These are phyloP conservation scores for Grapholita molesta DNA, from an alignment of 1,140 invertebrate species.

Conservation along the genomic window DNA sequence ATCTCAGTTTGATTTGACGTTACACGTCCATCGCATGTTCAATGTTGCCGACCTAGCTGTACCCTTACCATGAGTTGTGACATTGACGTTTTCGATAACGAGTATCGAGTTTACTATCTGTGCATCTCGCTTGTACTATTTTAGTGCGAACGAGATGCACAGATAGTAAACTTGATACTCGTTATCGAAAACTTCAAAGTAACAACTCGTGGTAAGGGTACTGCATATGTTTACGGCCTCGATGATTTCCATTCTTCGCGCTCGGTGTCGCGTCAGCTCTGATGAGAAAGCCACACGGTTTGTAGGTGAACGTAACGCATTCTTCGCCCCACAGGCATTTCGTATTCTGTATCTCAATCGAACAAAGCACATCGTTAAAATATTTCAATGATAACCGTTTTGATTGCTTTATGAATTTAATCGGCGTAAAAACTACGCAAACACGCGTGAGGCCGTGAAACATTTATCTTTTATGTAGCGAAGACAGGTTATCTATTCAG, in stretches of 20 bases:
- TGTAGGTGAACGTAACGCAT: constrained; percentile 31
- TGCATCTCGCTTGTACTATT: no score
- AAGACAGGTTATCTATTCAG: neutral
- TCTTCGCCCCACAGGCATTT: constrained; percentile 27
- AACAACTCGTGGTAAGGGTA: no score
- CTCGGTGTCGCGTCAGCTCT: constrained; percentile 30
- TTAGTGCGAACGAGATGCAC: no score
- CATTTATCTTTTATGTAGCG: constrained; percentile 2
- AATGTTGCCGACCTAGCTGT: neutral
- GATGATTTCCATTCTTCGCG: constrained; percentile 49
- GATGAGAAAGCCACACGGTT: constrained; percentile 37
- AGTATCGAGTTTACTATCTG: no score
- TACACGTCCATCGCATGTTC: neutral
- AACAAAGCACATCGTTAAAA: constrained; percentile 16
- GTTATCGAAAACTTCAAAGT: no score
- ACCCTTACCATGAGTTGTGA: no score
- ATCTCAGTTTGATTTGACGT: neutral
- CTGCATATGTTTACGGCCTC: constrained; percentile 9
- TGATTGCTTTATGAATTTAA: constrained; percentile 23
- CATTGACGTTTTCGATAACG: no score
- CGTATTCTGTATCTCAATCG: neutral
- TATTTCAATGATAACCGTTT: neutral
- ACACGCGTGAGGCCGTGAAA: neutral
- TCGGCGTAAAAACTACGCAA: constrained; percentile 27
- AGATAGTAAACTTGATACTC: no score